These are phyloP conservation scores for Aphis gossypii DNA, from an alignment of 1,140 invertebrate species.

Conservation along the genomic window DNA sequence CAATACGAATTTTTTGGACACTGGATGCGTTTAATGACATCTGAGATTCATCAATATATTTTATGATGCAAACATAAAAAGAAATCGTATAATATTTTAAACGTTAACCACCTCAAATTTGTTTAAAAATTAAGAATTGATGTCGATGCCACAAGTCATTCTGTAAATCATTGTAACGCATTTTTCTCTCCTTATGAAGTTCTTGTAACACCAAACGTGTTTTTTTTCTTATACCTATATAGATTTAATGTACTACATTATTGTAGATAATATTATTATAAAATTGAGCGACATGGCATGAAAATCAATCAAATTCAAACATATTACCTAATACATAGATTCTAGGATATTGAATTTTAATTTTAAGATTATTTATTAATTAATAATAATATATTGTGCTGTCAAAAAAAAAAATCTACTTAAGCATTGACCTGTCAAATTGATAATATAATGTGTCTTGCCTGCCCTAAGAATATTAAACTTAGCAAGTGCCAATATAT, in stretches of 20 bases:
- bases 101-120: not conserved
- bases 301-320: conserved; percentile 53
- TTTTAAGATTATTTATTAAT: conserved; percentile 40
- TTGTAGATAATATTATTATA: not conserved
- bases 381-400: not conserved
- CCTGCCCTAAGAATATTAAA: not conserved
- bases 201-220: not conserved
- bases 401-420: not conserved
- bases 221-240: not conserved
- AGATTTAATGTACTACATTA: not conserved
- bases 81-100: not conserved
- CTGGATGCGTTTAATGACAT: not conserved
- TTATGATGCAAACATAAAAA: not conserved
- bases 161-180: not conserved
- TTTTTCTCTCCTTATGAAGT: not conserved
- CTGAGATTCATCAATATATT: not conserved
- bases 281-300: not conserved
- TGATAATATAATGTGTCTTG: not conserved
- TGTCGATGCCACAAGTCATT: not conserved
- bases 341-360: conserved; percentile 30
- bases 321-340: conserved; percentile 49
- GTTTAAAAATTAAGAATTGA: not conserved
- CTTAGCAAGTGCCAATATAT: conserved; percentile 42
- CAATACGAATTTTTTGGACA: not conserved
- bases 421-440: not conserved